Conservation (phyloP, 2,888 invertebrate genomes). For the Aricia artaxerxes region DNA sequence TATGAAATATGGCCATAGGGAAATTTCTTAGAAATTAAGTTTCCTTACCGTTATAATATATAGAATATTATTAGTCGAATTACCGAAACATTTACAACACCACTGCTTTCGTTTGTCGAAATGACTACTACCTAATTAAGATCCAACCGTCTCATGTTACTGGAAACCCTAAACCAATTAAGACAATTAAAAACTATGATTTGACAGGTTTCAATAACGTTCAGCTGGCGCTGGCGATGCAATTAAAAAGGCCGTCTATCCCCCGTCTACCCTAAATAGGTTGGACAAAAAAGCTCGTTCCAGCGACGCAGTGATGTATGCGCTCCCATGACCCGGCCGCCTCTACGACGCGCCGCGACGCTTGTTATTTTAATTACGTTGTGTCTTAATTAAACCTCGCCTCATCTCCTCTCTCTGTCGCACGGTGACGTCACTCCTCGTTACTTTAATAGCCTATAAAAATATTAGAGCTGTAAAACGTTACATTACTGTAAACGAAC, state of each 20-base stretch:
- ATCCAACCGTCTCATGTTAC: background rate
- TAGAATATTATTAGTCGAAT: background rate
- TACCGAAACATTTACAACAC: background rate
- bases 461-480: slow-evolving; percentile 2
- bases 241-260: slow-evolving; percentile 23
- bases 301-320: slow-evolving; percentile 57
- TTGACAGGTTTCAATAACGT: background rate
- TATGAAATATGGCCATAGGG: background rate
- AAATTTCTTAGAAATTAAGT: background rate
- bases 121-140: background rate
- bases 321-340: slow-evolving; percentile 62
- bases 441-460: slow-evolving; percentile 13
- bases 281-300: slow-evolving; percentile 28
- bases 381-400: slow-evolving; percentile 68
- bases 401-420: slow-evolving; percentile 38
- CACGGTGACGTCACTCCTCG: slow-evolving; percentile 18
- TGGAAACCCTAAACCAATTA: background rate
- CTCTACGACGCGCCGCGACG: slow-evolving; percentile 61
- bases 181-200: background rate
- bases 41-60: background rate
- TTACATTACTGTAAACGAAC: background rate
- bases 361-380: slow-evolving; percentile 74
- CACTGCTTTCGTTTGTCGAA: background rate
- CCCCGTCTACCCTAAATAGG: slow-evolving; percentile 16
- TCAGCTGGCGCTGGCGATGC: slow-evolving; percentile 5